Percentiles rank a stretch among this genome's conserved stretches.
Conservation (phyloP, 2,113 vertebrate species). For the Haemorhous mexicanus region DNA sequence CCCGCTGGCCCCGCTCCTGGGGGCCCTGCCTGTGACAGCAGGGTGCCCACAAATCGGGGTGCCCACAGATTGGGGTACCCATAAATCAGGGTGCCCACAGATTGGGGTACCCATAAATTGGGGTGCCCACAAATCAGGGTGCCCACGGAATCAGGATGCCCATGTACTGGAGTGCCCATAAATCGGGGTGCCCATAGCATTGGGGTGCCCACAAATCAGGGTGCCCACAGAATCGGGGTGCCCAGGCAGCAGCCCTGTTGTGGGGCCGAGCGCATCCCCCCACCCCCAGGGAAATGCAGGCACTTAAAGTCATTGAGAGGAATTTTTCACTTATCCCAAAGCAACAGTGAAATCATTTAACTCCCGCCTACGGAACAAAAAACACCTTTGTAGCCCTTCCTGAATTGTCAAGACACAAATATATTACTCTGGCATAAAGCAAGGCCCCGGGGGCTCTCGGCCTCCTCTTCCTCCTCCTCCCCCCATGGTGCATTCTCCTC, state of each 20-base stretch:
- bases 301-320: constrained; percentile 35
- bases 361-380: background rate
- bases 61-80: accelerated
- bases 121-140: background rate
- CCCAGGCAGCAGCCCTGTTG: background rate
- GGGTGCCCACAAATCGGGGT: background rate
- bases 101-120: accelerated
- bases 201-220: accelerated
- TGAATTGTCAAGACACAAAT: background rate
- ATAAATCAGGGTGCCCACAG: accelerated
- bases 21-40: background rate
- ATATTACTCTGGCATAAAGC: background rate
- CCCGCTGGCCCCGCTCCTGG: accelerated
- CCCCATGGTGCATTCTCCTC: background rate
- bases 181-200: accelerated
- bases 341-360: background rate
- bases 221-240: background rate
- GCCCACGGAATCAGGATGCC: background rate
- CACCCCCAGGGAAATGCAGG: background rate
- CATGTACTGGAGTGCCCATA: too few relatives aligned
- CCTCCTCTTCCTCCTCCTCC: background rate
- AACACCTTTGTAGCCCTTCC: background rate
- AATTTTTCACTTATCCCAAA: background rate
- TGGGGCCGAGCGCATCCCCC: background rate
- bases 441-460: background rate